phyloP scores from a whole-genome alignment of 2,113 vertebrate species.

The Syrmaticus mikado region DNA sequence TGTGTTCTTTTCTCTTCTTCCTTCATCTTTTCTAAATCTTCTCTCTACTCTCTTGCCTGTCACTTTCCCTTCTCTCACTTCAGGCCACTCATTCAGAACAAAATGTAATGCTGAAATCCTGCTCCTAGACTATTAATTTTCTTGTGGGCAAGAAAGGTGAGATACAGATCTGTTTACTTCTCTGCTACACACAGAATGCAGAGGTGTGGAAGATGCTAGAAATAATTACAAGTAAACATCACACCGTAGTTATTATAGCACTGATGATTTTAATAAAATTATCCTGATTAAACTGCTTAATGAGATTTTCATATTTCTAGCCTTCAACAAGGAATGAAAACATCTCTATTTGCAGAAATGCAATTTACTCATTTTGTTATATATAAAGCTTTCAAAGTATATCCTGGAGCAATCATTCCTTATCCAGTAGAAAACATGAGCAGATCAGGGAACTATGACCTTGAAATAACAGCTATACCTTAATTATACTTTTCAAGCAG shows the following conservation, averaged over 20 bases:
- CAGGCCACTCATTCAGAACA: background rate
- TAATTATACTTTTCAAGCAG: background rate
- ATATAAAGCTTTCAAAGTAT: background rate
- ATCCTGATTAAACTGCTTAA: background rate
- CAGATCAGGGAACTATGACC: background rate
- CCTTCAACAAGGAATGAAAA: background rate
- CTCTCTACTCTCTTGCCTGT: background rate
- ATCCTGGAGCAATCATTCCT: background rate
- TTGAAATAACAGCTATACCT: background rate
- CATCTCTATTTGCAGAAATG: background rate
- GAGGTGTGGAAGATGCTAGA: background rate
- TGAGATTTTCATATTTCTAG: background rate
- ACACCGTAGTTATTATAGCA: background rate
- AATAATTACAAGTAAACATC: background rate
- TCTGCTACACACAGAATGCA: background rate
- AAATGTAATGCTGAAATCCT: background rate
- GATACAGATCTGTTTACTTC: background rate
- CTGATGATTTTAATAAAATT: background rate
- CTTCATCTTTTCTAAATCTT: background rate
- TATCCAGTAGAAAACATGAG: background rate
- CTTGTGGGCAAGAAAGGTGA: background rate
- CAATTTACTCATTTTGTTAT: background rate
- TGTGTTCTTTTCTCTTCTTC: background rate
- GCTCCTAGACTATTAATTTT: background rate
- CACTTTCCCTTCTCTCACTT: background rate